A percentile compares a stretch with the other conserved stretches of the same genome.
Evolutionary conservation across 1,140 invertebrate species (phyloP).

Genomic region (Orussus abietinus): DNA sequence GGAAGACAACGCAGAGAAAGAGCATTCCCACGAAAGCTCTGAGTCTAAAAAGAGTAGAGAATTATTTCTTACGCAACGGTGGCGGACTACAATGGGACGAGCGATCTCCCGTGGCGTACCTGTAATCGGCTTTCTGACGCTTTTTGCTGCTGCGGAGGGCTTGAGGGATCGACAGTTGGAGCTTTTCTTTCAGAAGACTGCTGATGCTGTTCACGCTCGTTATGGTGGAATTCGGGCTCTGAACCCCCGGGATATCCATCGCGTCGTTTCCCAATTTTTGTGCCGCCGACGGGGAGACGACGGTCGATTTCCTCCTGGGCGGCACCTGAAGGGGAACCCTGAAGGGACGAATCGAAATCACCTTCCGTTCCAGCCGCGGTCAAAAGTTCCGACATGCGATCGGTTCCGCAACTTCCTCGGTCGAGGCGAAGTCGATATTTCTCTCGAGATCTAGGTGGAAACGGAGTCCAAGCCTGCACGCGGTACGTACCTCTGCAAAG

Average conservation of each 20-base stretch:
- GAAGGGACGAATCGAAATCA: too few relatives aligned
- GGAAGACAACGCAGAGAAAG: constrained; percentile 74
- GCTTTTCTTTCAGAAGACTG: constrained; percentile 75
- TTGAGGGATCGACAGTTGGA: constrained; percentile 61
- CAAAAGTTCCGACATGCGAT: too few relatives aligned
- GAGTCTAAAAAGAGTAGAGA: constrained; percentile 57
- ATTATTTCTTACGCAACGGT: too few relatives aligned
- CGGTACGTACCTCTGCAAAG: constrained; percentile 39
- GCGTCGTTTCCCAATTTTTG: constrained; percentile 39
- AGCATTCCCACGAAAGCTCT: constrained; percentile 75
- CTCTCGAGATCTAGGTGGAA: too few relatives aligned
- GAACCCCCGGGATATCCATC: constrained; percentile 41
- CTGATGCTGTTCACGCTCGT: constrained; percentile 79
- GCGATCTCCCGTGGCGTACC: constrained; percentile 21
- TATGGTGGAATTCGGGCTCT: constrained; percentile 66
- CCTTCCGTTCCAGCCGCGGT: too few relatives aligned
- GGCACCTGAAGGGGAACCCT: constrained; percentile 46
- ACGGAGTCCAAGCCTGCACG: too few relatives aligned
- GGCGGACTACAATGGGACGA: neutral
- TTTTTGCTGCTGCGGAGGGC: constrained; percentile 43
- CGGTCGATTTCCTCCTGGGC: constrained; percentile 34
- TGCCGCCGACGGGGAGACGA: constrained; percentile 23
- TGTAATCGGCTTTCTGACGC: constrained; percentile 49
- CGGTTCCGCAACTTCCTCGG: too few relatives aligned
- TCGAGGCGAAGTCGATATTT: too few relatives aligned